These are phyloP conservation scores for Lordiphosa stackelbergi DNA, from an alignment of 1,140 invertebrate species.

Conservation along the genomic window DNA sequence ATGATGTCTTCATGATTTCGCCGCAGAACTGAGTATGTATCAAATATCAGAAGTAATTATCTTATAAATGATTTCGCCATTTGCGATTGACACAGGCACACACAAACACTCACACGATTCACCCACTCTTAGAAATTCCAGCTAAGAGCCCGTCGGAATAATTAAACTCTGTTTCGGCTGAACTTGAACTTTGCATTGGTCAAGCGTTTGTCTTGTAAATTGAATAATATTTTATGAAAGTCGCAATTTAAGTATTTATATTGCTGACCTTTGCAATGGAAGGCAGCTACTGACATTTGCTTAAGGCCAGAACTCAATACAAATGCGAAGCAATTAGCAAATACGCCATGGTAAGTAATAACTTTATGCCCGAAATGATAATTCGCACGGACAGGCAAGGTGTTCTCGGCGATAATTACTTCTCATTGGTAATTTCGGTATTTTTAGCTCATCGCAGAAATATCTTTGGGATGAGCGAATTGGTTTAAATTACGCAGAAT, in stretches of 20 bases:
- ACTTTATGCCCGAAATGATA: background rate
- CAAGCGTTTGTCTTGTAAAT: slow-evolving; percentile 32
- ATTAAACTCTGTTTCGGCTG: slow-evolving; percentile 24
- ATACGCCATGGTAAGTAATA: slow-evolving; percentile 33
- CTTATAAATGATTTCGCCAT: slow-evolving; percentile 31
- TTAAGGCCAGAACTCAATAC: slow-evolving; percentile 20
- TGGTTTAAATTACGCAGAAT: slow-evolving; percentile 31
- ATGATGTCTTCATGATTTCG: slow-evolving; percentile 27
- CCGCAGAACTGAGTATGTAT: slow-evolving; percentile 17
- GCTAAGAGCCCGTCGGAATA: slow-evolving; percentile 15
- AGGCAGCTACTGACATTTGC: slow-evolving; percentile 16
- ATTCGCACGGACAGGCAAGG: background rate
- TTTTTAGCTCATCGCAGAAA: slow-evolving; percentile 16
- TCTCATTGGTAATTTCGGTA: background rate
- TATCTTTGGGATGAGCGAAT: slow-evolving; percentile 39
- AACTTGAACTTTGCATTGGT: slow-evolving; percentile 47
- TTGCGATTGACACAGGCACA: slow-evolving; percentile 18
- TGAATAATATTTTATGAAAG: slow-evolving; percentile 27
- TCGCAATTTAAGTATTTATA: slow-evolving; percentile 31
- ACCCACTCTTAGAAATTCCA: slow-evolving; percentile 19
- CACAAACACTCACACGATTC: background rate
- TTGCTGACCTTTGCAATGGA: slow-evolving; percentile 31
- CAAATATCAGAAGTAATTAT: slow-evolving; percentile 25
- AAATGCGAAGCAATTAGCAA: slow-evolving; percentile 43
- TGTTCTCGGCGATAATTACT: too few relatives aligned